A percentile compares a stretch with the other conserved stretches of the same genome.
Conservation (phyloP, 2,797 vertebrate species). For the Pagetopsis macropterus region DNA sequence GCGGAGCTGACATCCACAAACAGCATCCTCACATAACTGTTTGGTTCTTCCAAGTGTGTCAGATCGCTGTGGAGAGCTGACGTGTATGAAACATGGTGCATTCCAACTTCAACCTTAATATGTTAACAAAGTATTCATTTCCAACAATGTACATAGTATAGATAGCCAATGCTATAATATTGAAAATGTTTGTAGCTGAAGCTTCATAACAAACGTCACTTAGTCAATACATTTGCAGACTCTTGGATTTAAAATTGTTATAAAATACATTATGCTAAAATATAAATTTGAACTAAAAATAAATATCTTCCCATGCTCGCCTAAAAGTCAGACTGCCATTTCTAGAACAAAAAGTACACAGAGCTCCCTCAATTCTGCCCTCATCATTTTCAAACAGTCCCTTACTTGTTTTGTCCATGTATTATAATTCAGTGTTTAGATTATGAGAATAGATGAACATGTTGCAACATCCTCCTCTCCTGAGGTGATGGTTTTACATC, state of each 20-base stretch:
- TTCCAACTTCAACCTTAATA: background rate
- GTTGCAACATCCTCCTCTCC: background rate
- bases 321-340: background rate
- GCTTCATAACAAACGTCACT: background rate
- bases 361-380: background rate
- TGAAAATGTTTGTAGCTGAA: background rate
- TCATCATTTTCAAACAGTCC: background rate
- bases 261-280: background rate
- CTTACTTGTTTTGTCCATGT: background rate
- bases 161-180: background rate
- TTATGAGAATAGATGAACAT: background rate
- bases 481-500: background rate
- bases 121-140: background rate
- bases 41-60: too few species aligned
- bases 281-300: background rate
- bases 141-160: background rate
- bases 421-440: background rate
- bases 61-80: too few species aligned
- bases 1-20: too few species aligned
- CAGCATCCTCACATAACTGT: too few species aligned
- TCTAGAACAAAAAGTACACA: background rate
- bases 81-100: background rate
- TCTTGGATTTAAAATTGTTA: background rate
- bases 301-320: background rate
- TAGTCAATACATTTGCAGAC: background rate